Evolutionary conservation across 2,113 vertebrate genomes (phyloP).

Genomic region (Neodontobutis hainanensis): DNA sequence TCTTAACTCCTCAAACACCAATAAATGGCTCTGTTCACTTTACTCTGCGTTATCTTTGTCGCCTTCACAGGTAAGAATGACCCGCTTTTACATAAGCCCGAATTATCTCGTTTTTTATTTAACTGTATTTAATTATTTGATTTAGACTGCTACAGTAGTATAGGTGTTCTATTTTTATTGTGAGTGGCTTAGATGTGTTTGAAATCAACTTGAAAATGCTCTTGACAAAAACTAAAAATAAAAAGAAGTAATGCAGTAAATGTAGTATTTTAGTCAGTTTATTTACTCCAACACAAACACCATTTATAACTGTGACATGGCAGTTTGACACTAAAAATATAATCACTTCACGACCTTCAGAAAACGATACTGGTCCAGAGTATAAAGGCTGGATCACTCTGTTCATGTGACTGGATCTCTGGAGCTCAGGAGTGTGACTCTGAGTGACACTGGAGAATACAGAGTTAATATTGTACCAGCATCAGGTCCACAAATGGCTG

Average conservation of each 20-base stretch:
- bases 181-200: no score
- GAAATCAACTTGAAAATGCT: no score
- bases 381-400: slow-evolving; percentile 27
- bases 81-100: no score
- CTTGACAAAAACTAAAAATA: no score
- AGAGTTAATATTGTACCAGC: accelerated
- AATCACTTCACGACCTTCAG: not conserved
- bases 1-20: not conserved
- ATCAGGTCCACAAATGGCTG: accelerated
- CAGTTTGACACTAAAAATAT: accelerated
- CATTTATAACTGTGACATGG: accelerated
- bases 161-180: no score
- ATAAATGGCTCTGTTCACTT: slow-evolving; percentile 27
- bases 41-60: slow-evolving; percentile 9
- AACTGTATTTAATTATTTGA: no score
- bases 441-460: slow-evolving; percentile 48
- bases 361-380: accelerated
- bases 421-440: slow-evolving; percentile 48
- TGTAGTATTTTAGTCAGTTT: no score
- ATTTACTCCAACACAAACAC: not conserved
- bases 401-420: slow-evolving; percentile 42
- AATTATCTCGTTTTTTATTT: no score
- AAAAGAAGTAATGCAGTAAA: no score
- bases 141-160: no score
- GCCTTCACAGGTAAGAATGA: slow-evolving; percentile 40